These are phyloP conservation scores for Drosophila erecta DNA, from an alignment of 1,140 invertebrate species.

Conservation along the genomic window DNA sequence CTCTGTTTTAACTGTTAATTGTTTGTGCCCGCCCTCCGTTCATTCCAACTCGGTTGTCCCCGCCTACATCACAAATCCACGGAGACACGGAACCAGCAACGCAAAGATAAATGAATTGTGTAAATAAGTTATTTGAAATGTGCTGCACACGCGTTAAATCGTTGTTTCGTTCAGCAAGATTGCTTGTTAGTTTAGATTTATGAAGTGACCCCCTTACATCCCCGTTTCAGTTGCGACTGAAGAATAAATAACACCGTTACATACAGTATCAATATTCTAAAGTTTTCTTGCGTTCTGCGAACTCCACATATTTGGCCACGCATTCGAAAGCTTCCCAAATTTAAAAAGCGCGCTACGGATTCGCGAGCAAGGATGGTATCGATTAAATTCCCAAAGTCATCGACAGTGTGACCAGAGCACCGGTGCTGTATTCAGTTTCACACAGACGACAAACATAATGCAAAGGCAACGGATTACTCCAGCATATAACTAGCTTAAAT, in stretches of 20 bases:
- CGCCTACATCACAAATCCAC: slow-evolving; percentile 5
- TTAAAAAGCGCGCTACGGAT: too few relatives aligned
- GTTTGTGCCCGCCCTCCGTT: slow-evolving; percentile 42
- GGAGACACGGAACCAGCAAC: slow-evolving; percentile 12
- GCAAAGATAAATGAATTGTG: slow-evolving; percentile 23
- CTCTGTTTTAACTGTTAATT: slow-evolving; percentile 66
- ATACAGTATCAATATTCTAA: slow-evolving; percentile 9
- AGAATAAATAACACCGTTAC: slow-evolving; percentile 40
- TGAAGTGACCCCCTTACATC: slow-evolving; percentile 5
- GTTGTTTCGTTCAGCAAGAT: slow-evolving; percentile 29
- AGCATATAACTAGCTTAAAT: too few relatives aligned
- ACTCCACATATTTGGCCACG: too few relatives aligned
- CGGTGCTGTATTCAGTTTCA: too few relatives aligned
- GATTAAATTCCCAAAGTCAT: too few relatives aligned
- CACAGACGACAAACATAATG: too few relatives aligned
- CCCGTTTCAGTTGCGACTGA: slow-evolving; percentile 34
- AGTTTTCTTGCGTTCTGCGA: too few relatives aligned
- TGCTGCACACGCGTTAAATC: slow-evolving; percentile 19
- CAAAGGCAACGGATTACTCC: too few relatives aligned
- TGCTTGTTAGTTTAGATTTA: slow-evolving; percentile 29
- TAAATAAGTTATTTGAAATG: slow-evolving; percentile 27
- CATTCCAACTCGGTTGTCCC: slow-evolving; percentile 30
- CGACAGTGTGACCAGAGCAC: too few relatives aligned
- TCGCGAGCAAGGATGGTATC: too few relatives aligned
- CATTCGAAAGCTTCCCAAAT: too few relatives aligned